Base-by-base conservation (phyloP, 1,140 invertebrate species). In the Ips nitidus region DNA sequence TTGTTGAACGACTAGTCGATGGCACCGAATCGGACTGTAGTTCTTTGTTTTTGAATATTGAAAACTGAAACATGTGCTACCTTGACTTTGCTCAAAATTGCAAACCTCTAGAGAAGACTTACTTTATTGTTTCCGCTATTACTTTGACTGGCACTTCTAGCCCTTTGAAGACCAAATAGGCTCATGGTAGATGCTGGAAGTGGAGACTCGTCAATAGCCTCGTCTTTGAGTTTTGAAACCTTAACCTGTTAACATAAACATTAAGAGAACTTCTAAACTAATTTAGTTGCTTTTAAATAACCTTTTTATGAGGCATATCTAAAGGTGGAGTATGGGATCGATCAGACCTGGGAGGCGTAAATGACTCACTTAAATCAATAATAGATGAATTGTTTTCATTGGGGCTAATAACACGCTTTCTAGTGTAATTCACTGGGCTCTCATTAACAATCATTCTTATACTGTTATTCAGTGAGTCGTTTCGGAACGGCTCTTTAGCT, bases 401-500 rank as follows among this genome's bases (percentile, higher is more conserved):
- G 38, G 40, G 2, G 22, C 52, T 3, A 8, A 50, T 22, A 8
- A 53, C 47, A 41, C 50, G 66, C 3, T 47, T 72, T 52, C 61
- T 42, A 59, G 57, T 42, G 52, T 42, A 71, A 41, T 71, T 72
- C 22, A 72, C 69, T 22, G 75, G 76, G 64, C 75, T 75, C 69
- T 75, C 74, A 7, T 37, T 62, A n/a, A 71, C 61, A 45, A 75
- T 73, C 56, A 73, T 58, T 61, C 66, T 60, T 42, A 75, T 65
- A 70, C 72, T 75, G 55, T 41, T 69, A 57, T 74, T 72, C 47
- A 55, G 37, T 41, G 62, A 55, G 8, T 68, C 68, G 43, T 52
- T 41, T 39, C 6, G 52, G 42, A 36, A 41, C 22, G 59, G 57
- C 43, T 68, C 40, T 56, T 61, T 61, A 4, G 43, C 40, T 37